Conservation (phyloP, 2,888 invertebrate genomes). For the Ptychoptera albimana region DNA sequence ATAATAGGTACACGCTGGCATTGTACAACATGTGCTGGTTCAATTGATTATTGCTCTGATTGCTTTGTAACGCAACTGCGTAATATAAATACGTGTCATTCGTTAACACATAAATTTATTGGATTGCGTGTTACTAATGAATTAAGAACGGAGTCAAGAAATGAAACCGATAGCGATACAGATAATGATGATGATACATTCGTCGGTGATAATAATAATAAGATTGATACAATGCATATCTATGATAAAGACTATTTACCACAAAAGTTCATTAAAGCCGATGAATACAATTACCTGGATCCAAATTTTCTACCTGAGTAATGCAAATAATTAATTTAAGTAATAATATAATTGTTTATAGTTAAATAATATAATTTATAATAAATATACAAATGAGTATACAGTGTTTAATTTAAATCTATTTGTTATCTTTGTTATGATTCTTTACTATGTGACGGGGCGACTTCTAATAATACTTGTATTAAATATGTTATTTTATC, state of each 20-base stretch:
- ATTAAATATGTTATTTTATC: conserved; percentile 45
- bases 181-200: conserved; percentile 1
- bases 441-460: conserved; percentile 28
- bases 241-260: conserved; percentile 13
- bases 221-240: conserved; percentile 1
- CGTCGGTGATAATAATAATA: conserved; percentile 4
- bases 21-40: conserved; percentile 43
- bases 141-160: not conserved
- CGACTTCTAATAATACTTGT: conserved; percentile 51
- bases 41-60: conserved; percentile 47
- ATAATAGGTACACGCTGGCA: conserved; percentile 52
- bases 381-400: too few relatives aligned
- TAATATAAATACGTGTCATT: conserved; percentile 6
- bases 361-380: too few relatives aligned
- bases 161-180: not conserved
- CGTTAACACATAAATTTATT: conserved; percentile 9
- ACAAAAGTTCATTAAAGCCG: conserved; percentile 10
- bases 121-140: conserved; percentile 7
- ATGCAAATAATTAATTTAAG: not conserved
- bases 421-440: conserved; percentile 1
- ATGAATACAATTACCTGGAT: conserved; percentile 16
- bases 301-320: conserved; percentile 15
- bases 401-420: too few relatives aligned
- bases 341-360: not conserved
- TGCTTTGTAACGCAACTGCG: conserved; percentile 40